These are phyloP conservation scores for Zaprionus camerounensis DNA, from an alignment of 1,140 invertebrate genomes.

Conservation along the genomic window DNA sequence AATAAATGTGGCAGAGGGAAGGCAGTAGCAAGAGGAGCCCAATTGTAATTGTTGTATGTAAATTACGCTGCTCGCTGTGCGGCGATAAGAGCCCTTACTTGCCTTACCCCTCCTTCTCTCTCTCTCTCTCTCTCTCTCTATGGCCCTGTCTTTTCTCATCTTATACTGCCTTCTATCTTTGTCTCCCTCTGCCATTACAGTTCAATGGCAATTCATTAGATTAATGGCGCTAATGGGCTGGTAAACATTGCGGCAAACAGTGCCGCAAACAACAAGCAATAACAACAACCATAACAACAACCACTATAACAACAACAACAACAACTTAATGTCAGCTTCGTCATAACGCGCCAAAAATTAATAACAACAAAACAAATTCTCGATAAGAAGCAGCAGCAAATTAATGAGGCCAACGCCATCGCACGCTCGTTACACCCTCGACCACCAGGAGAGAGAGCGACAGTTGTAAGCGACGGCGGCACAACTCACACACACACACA, in stretches of 20 bases:
- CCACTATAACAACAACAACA: conserved; percentile 20
- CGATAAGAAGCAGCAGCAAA: conserved; percentile 76
- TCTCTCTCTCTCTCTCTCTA: neutral
- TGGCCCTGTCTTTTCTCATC: neutral
- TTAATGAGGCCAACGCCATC: conserved; percentile 62
- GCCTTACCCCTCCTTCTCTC: neutral
- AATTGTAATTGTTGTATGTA: neutral
- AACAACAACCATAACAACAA: neutral
- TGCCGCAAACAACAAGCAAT: conserved; percentile 47
- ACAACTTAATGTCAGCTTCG: conserved; percentile 56
- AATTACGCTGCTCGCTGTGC: conserved; percentile 1
- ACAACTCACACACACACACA: neutral
- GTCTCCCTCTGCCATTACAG: conserved; percentile 28
- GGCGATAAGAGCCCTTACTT: conserved; percentile 21
- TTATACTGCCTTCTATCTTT: neutral
- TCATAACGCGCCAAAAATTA: conserved; percentile 50
- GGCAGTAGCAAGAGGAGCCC: neutral
- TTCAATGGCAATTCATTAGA: conserved; percentile 81
- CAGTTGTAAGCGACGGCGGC: conserved; percentile 34
- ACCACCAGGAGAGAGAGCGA: conserved; percentile 27
- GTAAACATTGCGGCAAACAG: conserved; percentile 66
- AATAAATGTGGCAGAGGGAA: neutral
- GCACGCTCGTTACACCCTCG: neutral
- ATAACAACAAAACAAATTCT: conserved; percentile 74
- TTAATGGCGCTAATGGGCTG: conserved; percentile 79